Evolutionary conservation across 2,113 vertebrate species (phyloP).

Genomic region (Mesitornis unicolor): DNA sequence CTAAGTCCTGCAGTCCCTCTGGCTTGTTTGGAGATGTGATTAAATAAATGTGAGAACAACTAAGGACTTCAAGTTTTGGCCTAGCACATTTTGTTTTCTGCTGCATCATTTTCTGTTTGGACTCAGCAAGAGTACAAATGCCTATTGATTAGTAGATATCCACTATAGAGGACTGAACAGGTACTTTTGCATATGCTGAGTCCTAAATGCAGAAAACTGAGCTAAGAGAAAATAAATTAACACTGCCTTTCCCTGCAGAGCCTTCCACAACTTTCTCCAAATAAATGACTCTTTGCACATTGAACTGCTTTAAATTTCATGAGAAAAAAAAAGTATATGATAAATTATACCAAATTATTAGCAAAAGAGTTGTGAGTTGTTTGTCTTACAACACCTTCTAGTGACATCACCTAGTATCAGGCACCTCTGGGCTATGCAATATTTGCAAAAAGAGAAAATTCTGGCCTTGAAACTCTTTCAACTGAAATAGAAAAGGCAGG

Average conservation of each 20-base stretch:
- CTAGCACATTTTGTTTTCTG: conserved; percentile 26
- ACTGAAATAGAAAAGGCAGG: background rate
- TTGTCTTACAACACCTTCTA: background rate
- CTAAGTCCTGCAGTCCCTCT: background rate
- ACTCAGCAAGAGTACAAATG: conserved; percentile 42
- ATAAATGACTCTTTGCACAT: background rate
- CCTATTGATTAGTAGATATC: conserved; percentile 41
- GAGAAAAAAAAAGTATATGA: background rate
- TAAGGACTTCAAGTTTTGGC: background rate
- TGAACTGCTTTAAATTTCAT: background rate
- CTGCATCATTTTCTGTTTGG: conserved; percentile 48
- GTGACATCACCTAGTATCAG: background rate
- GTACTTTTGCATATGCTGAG: conserved; percentile 41
- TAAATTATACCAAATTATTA: background rate
- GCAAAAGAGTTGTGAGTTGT: background rate
- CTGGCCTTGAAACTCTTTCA: background rate
- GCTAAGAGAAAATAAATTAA: background rate
- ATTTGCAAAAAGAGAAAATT: background rate
- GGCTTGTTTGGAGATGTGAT: background rate
- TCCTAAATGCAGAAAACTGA: background rate
- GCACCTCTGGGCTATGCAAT: background rate
- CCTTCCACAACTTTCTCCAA: background rate
- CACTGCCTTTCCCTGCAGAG: background rate
- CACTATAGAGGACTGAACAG: conserved; percentile 13
- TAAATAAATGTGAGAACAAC: background rate